Evolutionary conservation across 2,113 vertebrate genomes (phyloP).

Genomic region (Acanthochromis polyacanthus): DNA sequence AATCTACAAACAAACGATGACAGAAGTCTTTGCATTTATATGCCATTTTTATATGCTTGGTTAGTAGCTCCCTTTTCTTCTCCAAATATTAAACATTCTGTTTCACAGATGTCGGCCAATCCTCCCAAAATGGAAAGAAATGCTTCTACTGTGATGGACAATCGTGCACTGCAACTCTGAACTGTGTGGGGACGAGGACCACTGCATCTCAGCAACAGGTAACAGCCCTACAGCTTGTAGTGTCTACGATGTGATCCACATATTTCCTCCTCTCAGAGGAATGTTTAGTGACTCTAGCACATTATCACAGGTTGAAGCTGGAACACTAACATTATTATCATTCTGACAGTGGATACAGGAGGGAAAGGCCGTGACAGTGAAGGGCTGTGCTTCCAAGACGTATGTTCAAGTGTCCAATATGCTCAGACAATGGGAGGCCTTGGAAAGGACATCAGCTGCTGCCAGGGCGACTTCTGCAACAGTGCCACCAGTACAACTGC

Average conservation of each 20-base stretch:
- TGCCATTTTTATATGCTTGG: too few species aligned
- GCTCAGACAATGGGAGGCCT: accelerated
- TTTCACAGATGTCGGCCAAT: constrained; percentile 21
- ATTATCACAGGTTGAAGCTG: background rate
- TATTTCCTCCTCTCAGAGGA: constrained; percentile 8
- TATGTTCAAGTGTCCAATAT: background rate
- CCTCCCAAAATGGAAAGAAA: constrained; percentile 61
- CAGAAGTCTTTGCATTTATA: too few species aligned
- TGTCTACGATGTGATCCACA: background rate
- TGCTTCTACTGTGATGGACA: constrained; percentile 58
- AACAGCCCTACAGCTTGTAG: background rate
- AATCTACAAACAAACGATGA: too few species aligned
- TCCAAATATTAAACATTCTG: too few species aligned
- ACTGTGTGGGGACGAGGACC: constrained; percentile 61
- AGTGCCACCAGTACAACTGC: constrained; percentile 30
- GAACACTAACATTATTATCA: background rate
- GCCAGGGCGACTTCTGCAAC: constrained; percentile 71
- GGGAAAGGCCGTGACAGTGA: accelerated
- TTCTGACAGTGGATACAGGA: background rate
- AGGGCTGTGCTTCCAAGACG: constrained; percentile 66
- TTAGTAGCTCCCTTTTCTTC: too few species aligned
- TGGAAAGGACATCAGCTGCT: constrained; percentile 18
- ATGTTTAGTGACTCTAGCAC: background rate
- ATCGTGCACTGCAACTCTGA: constrained; percentile 27
- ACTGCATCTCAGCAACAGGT: constrained; percentile 63